Evolutionary conservation across 2,113 vertebrate genomes (phyloP).

Genomic region (Columbina picui): DNA sequence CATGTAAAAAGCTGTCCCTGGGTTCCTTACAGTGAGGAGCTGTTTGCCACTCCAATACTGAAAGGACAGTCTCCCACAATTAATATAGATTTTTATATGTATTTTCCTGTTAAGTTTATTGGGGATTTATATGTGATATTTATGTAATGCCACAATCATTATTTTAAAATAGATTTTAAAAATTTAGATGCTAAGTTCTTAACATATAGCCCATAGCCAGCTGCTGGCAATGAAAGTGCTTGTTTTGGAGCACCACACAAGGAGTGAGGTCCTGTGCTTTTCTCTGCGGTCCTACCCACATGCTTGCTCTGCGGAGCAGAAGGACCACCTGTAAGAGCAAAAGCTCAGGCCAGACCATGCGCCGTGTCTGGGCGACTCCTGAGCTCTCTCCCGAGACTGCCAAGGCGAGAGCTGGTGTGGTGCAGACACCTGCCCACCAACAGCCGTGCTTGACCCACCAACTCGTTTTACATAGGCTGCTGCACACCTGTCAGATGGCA

Average conservation of each 20-base stretch:
- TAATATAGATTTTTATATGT: neutral
- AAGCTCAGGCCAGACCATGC: accelerated
- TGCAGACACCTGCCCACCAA: neutral
- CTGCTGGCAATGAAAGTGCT: neutral
- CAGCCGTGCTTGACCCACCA: neutral
- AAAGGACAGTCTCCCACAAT: neutral
- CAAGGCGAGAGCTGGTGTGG: neutral
- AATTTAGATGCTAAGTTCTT: neutral
- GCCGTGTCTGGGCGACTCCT: accelerated
- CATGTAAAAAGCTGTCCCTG: neutral
- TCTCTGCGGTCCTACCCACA: neutral
- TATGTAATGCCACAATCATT: neutral
- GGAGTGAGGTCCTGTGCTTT: neutral
- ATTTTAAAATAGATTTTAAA: neutral
- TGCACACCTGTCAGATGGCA: constrained; percentile 46
- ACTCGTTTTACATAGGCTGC: constrained; percentile 13
- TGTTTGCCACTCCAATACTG: neutral
- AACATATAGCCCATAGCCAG: neutral
- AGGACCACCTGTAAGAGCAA: neutral
- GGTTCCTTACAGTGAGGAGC: neutral
- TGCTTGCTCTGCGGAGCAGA: accelerated
- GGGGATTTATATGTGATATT: neutral
- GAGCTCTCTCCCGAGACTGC: neutral
- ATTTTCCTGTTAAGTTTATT: neutral
- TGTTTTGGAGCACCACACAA: neutral